Evolutionary conservation across 2,113 vertebrate genomes (phyloP).

Genomic region (Mohoua ochrocephala): DNA sequence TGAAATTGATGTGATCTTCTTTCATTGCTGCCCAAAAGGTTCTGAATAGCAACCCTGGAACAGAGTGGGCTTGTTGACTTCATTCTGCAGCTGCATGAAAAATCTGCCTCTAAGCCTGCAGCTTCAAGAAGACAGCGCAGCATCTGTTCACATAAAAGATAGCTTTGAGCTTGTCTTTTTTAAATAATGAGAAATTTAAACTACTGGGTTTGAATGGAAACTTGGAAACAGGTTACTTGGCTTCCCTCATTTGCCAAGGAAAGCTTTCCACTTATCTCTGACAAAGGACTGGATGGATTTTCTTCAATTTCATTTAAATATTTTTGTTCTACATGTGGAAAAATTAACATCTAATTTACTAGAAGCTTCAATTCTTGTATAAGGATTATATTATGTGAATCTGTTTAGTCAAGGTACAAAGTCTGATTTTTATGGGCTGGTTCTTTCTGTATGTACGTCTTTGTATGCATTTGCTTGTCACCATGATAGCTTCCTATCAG

Average conservation of each 20-base stretch:
- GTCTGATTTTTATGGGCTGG: neutral
- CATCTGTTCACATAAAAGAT: constrained; percentile 40
- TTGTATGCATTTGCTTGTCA: neutral
- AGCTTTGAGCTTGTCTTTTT: constrained; percentile 5
- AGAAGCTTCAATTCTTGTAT: neutral
- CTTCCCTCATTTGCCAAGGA: neutral
- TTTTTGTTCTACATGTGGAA: neutral
- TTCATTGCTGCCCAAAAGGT: constrained; percentile 29
- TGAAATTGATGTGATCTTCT: constrained; percentile 24
- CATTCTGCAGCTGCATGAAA: constrained; percentile 51
- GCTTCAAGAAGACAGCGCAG: constrained; percentile 2
- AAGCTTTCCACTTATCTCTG: neutral
- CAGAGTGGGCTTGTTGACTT: constrained; percentile 31
- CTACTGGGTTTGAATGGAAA: neutral
- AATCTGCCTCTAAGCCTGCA: constrained; percentile 24
- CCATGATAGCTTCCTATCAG: neutral
- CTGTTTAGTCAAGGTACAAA: neutral
- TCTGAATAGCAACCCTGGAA: constrained; percentile 43
- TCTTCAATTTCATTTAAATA: neutral
- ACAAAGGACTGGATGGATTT: neutral
- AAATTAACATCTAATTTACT: neutral
- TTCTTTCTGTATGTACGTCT: neutral
- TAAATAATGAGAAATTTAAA: neutral
- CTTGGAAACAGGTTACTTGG: neutral
- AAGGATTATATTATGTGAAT: neutral